phyloP scores from a whole-genome alignment of 1,140 invertebrate species.

The Lordiphosa clarofinis region DNA sequence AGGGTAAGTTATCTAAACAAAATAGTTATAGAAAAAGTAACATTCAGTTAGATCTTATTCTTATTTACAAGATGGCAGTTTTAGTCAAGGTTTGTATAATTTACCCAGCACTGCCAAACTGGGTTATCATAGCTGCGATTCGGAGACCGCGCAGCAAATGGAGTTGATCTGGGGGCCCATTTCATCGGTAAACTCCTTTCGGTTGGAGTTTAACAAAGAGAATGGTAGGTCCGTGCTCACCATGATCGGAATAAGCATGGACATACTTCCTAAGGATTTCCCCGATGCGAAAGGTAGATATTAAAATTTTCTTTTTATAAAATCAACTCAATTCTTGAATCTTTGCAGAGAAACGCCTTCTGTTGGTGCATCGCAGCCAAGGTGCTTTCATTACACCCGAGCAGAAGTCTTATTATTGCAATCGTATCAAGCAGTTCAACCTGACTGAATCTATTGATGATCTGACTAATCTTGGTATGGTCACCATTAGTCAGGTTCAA shows the following conservation, averaged over 20 bases:
- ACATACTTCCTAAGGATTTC: slow-evolving; percentile 43
- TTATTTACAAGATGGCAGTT: slow-evolving; percentile 48
- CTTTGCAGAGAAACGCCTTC: slow-evolving; percentile 79
- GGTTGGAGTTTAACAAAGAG: slow-evolving; percentile 50
- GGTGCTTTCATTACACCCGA: slow-evolving; percentile 81
- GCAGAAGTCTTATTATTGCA: slow-evolving; percentile 86
- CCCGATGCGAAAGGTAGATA: slow-evolving; percentile 65
- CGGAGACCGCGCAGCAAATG: slow-evolving; percentile 44
- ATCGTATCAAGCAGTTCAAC: slow-evolving; percentile 81
- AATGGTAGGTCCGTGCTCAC: slow-evolving; percentile 46
- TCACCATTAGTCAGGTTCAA: slow-evolving; percentile 83
- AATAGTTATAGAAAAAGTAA: neutral
- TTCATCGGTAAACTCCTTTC: slow-evolving; percentile 36
- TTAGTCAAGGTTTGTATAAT: slow-evolving; percentile 48
- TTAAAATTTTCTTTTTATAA: neutral
- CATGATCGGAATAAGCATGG: slow-evolving; percentile 38
- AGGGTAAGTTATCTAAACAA: slow-evolving; percentile 50
- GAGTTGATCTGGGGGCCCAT: slow-evolving; percentile 61
- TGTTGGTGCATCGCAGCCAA: slow-evolving; percentile 79
- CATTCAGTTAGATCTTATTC: neutral
- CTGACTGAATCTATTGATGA: slow-evolving; percentile 79
- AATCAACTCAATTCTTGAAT: slow-evolving; percentile 3
- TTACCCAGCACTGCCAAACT: slow-evolving; percentile 53
- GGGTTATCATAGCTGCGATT: slow-evolving; percentile 47
- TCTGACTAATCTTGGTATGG: slow-evolving; percentile 65